A percentile compares a stretch with the other conserved stretches of the same genome.
These are phyloP conservation scores for Dendrolimus houi DNA, from an alignment of 2,888 invertebrate species.

Conservation along the genomic window DNA sequence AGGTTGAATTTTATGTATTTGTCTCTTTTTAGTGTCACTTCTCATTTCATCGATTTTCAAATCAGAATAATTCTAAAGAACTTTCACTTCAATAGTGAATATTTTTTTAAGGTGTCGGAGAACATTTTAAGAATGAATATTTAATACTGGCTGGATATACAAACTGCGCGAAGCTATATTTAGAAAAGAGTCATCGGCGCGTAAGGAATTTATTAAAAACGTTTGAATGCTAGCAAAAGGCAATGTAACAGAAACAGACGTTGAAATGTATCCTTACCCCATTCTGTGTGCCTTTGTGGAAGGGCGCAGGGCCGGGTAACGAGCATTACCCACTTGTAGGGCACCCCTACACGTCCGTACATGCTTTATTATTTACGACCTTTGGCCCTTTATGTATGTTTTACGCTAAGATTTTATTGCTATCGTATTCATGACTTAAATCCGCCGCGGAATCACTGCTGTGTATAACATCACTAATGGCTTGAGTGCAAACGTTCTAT, in stretches of 20 bases:
- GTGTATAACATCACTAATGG: background rate
- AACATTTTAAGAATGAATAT: too few relatives aligned
- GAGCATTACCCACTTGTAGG: constrained; percentile 62
- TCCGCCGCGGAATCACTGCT: constrained; percentile 44
- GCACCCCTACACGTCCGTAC: constrained; percentile 46
- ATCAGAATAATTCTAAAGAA: too few relatives aligned
- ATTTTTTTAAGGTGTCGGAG: too few relatives aligned
- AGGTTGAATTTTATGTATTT: too few relatives aligned
- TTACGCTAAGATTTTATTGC: constrained; percentile 73
- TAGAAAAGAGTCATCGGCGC: constrained; percentile 19
- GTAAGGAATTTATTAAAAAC: constrained; percentile 46
- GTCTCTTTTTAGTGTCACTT: too few relatives aligned
- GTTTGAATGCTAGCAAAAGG: constrained; percentile 34
- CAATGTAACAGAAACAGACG: constrained; percentile 54
- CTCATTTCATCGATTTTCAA: too few relatives aligned
- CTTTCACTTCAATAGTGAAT: too few relatives aligned
- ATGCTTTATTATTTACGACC: constrained; percentile 73
- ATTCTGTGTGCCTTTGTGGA: constrained; percentile 58
- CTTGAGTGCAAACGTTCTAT: background rate
- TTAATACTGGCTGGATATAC: too few relatives aligned
- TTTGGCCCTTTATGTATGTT: constrained; percentile 66
- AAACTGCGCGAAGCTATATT: too few relatives aligned
- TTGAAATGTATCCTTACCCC: constrained; percentile 67
- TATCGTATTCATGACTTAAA: constrained; percentile 62
- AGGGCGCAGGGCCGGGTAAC: constrained; percentile 57